phyloP scores from a whole-genome alignment of 2,113 vertebrate genomes.

The Oreochromis tanganicae region DNA sequence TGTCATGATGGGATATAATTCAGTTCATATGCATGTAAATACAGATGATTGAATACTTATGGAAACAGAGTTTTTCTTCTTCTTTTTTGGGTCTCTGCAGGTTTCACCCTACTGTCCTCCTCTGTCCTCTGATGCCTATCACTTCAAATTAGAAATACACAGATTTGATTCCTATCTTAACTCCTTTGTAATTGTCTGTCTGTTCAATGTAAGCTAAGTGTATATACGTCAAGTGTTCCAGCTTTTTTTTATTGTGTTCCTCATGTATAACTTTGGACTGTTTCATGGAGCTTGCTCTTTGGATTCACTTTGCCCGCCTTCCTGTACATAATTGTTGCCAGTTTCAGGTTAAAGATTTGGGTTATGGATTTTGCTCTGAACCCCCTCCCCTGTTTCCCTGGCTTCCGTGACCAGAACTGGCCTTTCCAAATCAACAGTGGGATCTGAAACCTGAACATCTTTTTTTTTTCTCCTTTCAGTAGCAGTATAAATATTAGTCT shows the following conservation, averaged over 20 bases:
- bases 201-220: accelerated
- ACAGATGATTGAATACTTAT: background rate
- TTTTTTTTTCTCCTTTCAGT: background rate
- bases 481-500: background rate
- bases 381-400: background rate
- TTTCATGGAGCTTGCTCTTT: background rate
- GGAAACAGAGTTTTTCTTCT: background rate
- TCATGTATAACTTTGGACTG: background rate
- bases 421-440: background rate
- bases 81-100: background rate
- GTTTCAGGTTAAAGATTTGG: background rate
- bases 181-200: background rate
- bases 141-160: background rate
- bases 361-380: background rate
- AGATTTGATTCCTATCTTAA: background rate
- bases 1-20: background rate
- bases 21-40: background rate
- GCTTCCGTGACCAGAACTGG: background rate
- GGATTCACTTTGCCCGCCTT: background rate
- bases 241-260: background rate
- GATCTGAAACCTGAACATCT: background rate
- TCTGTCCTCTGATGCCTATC: background rate
- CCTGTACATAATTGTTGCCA: background rate
- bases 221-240: accelerated
- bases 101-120: background rate